A percentile compares a stretch with the other conserved stretches of the same genome.
Evolutionary conservation across 37 sponge, comb jelly and placozoan genomes (phyloP).

Genomic region (Tethya wilhelma): DNA sequence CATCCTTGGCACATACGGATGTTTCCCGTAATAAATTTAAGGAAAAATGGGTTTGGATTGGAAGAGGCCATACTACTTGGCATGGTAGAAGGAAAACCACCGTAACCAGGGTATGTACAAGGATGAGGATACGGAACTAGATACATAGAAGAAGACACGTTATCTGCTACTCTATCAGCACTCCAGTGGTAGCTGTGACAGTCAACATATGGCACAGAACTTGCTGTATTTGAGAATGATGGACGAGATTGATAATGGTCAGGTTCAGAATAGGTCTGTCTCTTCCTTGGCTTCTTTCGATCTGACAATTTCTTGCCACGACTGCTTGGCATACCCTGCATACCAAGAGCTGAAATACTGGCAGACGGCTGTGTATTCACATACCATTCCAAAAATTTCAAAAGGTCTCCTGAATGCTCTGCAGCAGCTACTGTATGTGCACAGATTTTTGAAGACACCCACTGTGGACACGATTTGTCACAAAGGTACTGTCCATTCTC

Average conservation of each 20-base stretch:
- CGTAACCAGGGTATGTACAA: too few species aligned
- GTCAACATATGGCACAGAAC: too few species aligned
- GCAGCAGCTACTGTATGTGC: constrained; percentile 41
- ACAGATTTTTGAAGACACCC: constrained; percentile 26
- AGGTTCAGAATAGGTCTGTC: not conserved
- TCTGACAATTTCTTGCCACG: constrained; percentile 15
- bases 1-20: constrained; percentile 30
- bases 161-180: constrained; percentile 12
- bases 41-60: constrained; percentile 11
- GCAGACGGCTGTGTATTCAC: not conserved
- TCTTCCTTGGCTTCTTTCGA: constrained; percentile 18
- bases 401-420: constrained; percentile 1
- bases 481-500: constrained; percentile 27
- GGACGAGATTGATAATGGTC: not conserved
- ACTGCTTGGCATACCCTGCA: constrained; percentile 26
- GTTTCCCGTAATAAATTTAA: constrained; percentile 16
- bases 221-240: not conserved
- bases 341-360: constrained; percentile 16
- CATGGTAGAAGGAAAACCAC: not conserved
- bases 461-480: constrained; percentile 26
- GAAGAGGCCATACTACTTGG: not conserved
- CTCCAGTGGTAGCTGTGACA: constrained; percentile 15
- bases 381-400: constrained; percentile 25
- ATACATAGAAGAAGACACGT: constrained; percentile 2
- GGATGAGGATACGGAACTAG: not conserved